Evolutionary conservation across 1,140 invertebrate species (phyloP).

Genomic region (Agraylea sexmaculata): DNA sequence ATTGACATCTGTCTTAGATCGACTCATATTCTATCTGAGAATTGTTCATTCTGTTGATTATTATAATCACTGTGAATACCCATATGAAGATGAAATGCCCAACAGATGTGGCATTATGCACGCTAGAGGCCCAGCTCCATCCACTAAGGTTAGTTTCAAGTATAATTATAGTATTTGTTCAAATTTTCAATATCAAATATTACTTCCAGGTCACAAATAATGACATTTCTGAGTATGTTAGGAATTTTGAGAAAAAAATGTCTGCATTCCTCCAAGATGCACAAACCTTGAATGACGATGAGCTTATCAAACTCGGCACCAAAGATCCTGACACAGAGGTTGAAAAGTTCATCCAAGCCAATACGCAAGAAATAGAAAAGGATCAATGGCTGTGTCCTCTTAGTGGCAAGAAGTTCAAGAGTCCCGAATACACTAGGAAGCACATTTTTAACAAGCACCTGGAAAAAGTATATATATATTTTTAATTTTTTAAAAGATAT

Average conservation of each 20-base stretch:
- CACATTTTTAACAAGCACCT: constrained; percentile 96
- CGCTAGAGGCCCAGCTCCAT: constrained; percentile 76
- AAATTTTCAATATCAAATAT: constrained; percentile 11
- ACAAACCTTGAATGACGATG: constrained; percentile 61
- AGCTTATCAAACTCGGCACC: constrained; percentile 73
- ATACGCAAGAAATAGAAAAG: constrained; percentile 90
- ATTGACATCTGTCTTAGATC: constrained; percentile 57
- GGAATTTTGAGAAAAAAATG: constrained; percentile 77
- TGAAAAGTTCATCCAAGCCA: constrained; percentile 87
- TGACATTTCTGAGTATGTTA: constrained; percentile 67
- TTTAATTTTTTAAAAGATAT: constrained; percentile 3
- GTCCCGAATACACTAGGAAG: constrained; percentile 96
- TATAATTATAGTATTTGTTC: constrained; percentile 5
- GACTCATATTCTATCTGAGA: constrained; percentile 84
- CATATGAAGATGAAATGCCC: constrained; percentile 99
- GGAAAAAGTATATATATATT: constrained; percentile 57
- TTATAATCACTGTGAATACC: constrained; percentile 98
- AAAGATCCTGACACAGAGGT: constrained; percentile 83
- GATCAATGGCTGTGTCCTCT: constrained; percentile 98
- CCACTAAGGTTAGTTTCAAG: constrained; percentile 51
- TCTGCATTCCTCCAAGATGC: constrained; percentile 68
- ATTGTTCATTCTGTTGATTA: constrained; percentile 98
- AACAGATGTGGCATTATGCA: constrained; percentile 98
- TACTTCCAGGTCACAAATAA: constrained; percentile 40
- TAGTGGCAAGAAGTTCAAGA: constrained; percentile 98